phyloP scores from a whole-genome alignment of 2,888 invertebrate genomes.

The Spilarctia lutea region DNA sequence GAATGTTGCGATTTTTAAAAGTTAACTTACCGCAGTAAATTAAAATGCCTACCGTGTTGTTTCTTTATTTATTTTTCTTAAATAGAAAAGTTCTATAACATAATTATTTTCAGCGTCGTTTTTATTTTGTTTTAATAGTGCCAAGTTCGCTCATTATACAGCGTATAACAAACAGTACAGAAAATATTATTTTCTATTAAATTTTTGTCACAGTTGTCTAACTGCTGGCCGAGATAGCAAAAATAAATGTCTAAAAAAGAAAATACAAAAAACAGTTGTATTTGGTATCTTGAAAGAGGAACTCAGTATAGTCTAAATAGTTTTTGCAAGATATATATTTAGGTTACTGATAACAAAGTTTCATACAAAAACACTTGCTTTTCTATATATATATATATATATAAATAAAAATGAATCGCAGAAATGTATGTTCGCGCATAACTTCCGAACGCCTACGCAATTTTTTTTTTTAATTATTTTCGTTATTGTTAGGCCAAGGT shows the following conservation, averaged over 20 bases:
- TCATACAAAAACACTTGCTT: neutral
- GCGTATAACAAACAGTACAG: too few relatives aligned
- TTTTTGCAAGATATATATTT: neutral
- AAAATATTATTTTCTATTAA: neutral
- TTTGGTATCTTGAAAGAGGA: neutral
- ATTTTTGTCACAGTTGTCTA: neutral
- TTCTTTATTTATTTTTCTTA: neutral
- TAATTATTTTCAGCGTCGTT: neutral
- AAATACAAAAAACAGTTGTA: neutral
- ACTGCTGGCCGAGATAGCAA: neutral
- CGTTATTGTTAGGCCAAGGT: too few relatives aligned
- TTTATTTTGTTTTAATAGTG: neutral
- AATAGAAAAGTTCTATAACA: neutral
- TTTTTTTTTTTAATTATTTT: too few relatives aligned
- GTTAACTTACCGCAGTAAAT: slow-evolving; percentile 31
- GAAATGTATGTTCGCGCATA: too few relatives aligned
- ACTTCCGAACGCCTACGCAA: too few relatives aligned
- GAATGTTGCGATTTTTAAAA: slow-evolving; percentile 34
- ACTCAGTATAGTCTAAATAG: neutral
- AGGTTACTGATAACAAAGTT: neutral
- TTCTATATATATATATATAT: too few relatives aligned
- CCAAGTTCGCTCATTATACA: neutral
- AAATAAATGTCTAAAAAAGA: neutral
- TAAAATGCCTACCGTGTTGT: slow-evolving; percentile 16
- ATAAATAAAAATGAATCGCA: too few relatives aligned